These are phyloP conservation scores for Halocynthia aurantium DNA, from an alignment of 23 tunicate genomes.

Conservation along the genomic window DNA sequence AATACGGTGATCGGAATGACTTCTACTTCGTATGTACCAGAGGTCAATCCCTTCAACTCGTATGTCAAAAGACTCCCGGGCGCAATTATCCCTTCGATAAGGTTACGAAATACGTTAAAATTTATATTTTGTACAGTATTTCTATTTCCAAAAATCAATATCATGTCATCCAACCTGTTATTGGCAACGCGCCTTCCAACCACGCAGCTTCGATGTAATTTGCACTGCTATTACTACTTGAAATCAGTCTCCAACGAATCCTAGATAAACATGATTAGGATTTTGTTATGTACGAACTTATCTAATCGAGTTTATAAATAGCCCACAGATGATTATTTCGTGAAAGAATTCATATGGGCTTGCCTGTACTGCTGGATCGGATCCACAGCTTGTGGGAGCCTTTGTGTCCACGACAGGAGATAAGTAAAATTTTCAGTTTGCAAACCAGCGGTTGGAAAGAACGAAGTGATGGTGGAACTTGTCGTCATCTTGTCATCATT, in stretches of 20 bases:
- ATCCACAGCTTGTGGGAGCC: conserved; percentile 50
- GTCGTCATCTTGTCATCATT: conserved; percentile 7
- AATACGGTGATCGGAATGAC: conserved; percentile 42
- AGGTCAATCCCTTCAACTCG: conserved; percentile 21
- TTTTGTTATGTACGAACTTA: background rate
- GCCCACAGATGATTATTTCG: too few relatives aligned
- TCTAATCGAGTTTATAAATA: too few relatives aligned
- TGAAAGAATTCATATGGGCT: background rate
- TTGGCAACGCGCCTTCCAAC: too few relatives aligned
- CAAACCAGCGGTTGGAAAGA: background rate
- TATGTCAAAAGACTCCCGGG: conserved; percentile 50
- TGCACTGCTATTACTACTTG: too few relatives aligned
- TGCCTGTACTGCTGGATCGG: conserved; percentile 53
- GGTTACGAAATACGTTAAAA: background rate
- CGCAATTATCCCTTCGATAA: background rate
- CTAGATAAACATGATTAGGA: background rate
- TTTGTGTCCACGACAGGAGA: conserved; percentile 71
- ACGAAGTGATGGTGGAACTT: background rate
- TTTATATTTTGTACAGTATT: background rate
- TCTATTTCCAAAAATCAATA: background rate
- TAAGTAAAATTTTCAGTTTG: conserved; percentile 22
- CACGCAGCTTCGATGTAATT: too few relatives aligned
- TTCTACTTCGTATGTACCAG: conserved; percentile 65
- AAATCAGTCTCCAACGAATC: conserved; percentile 5
- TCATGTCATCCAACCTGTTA: too few relatives aligned